Base-by-base conservation (phyloP, 2,113 vertebrate species). In the Garra rufa region DNA sequence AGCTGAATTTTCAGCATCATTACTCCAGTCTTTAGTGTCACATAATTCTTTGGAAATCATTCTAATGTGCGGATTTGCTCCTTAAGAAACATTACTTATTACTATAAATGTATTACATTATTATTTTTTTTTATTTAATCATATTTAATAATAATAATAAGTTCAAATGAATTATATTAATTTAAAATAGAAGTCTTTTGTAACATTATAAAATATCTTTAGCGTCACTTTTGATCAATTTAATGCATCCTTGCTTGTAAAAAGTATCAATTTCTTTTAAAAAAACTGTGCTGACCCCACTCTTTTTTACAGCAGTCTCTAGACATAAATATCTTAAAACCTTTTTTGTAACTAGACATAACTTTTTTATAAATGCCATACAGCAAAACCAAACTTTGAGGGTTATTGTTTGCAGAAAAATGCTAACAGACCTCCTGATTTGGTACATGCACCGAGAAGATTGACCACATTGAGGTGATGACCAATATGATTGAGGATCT, bases 391-490 rank as follows among this genome's bases (percentile, higher is more conserved):
- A 44, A 43, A 46, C 15, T 21, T 41, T 28, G 11, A 76, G 14
- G 4, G 19, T 71, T 57, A 14, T 17, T 17, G 11, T 10, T 71
- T 71, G 3, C 9, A 57, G 13, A 48, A 10, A 83, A 57, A 24
- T 17, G 44, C 8, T 28, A 43, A 26, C 21, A 86, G 92, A 98
- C 98, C 97, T 96, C 95, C 97, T 43, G 94, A 92, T 88, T 96
- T 97, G 2, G 97, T 99, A 90, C 98, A 99, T 55, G 97, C 98
- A 85, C 97, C 97, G 69, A 99, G 85, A 46, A 99, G 93, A 92
- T 99, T 99, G 84, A 99, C 98, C 5, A 99, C 97, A 21, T 99
- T 99, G 76, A 98, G 94, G 76, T 99, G 97, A 86, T 98, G 95
- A 70, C 97, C 98, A 8, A 99, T 96, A 85, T 98, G 96, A 89